These are phyloP conservation scores for Sitodiplosis mosellana DNA, from an alignment of 1,140 invertebrate species.

Conservation along the genomic window DNA sequence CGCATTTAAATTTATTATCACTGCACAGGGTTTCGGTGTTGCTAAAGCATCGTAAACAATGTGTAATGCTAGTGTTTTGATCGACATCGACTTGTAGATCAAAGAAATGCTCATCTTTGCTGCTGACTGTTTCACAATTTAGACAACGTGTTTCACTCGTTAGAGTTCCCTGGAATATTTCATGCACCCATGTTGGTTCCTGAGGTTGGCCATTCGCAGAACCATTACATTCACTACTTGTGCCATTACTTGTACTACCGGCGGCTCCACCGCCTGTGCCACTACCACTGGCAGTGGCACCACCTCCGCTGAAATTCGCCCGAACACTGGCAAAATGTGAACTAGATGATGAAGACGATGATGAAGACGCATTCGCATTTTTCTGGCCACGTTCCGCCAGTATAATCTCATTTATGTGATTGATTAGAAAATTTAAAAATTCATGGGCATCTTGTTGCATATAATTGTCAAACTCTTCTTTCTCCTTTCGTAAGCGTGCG, in stretches of 20 bases:
- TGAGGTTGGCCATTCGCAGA: slow-evolving; percentile 30
- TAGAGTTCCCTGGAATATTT: slow-evolving; percentile 98
- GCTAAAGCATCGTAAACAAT: slow-evolving; percentile 93
- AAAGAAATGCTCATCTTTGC: slow-evolving; percentile 99
- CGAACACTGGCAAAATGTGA: too few relatives aligned
- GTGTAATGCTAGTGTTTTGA: slow-evolving; percentile 97
- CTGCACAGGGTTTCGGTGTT: slow-evolving; percentile 98
- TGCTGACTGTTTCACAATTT: slow-evolving; percentile 98
- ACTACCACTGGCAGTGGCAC: slow-evolving; percentile 13
- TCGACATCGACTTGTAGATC: slow-evolving; percentile 98
- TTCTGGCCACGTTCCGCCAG: slow-evolving; percentile 57
- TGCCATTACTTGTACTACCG: slow-evolving; percentile 17
- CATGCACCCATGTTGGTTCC: slow-evolving; percentile 97
- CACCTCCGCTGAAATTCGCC: slow-evolving; percentile 4
- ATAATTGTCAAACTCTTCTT: slow-evolving; percentile 99
- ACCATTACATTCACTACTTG: background rate
- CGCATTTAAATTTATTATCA: slow-evolving; percentile 99
- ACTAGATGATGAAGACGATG: slow-evolving; percentile 10
- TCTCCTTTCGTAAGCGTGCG: slow-evolving; percentile 92
- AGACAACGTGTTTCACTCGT: slow-evolving; percentile 98
- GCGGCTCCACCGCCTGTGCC: slow-evolving; percentile 9
- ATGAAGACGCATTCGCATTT: slow-evolving; percentile 15
- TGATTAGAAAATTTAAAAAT: slow-evolving; percentile 97
- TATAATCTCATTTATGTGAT: slow-evolving; percentile 89
- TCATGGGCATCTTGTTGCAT: slow-evolving; percentile 99